A percentile compares a stretch with the other conserved stretches of the same genome.
phyloP scores from a whole-genome alignment of 1,140 invertebrate species.

The Bombus sylvicola region DNA sequence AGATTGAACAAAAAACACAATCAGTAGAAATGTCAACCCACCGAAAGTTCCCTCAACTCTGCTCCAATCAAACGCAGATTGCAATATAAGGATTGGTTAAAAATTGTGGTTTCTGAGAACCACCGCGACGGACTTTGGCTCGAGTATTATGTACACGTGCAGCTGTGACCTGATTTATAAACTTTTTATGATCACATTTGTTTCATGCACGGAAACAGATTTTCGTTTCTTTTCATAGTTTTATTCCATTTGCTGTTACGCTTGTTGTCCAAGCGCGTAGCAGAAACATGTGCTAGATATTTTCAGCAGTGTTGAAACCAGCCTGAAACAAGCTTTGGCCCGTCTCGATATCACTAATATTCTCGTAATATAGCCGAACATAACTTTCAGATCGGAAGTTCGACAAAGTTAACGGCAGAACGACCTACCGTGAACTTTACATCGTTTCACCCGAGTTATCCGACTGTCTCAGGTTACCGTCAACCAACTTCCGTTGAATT shows the following conservation, averaged over 20 bases:
- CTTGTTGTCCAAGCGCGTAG: not conserved
- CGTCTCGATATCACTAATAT: too few relatives aligned
- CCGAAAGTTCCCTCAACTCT: not conserved
- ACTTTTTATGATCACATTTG: slow-evolving; percentile 5
- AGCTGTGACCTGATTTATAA: slow-evolving; percentile 29
- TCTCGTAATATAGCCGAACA: not conserved
- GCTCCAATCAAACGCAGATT: not conserved
- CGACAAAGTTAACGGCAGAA: not conserved
- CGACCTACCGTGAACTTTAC: slow-evolving; percentile 2
- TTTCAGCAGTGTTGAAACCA: not conserved
- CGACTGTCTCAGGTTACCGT: not conserved
- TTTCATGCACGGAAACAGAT: not conserved
- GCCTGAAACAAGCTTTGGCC: not conserved
- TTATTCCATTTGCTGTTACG: not conserved
- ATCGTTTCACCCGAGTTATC: not conserved
- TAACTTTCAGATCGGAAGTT: slow-evolving; percentile 26
- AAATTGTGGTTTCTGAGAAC: not conserved
- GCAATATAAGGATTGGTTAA: not conserved
- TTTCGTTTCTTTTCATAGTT: too few relatives aligned
- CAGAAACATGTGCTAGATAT: not conserved
- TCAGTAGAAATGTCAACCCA: not conserved
- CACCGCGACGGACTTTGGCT: too few relatives aligned
- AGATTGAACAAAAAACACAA: too few relatives aligned
- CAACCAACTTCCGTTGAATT: not conserved
- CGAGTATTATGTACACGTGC: not conserved